phyloP scores from a whole-genome alignment of 2,113 vertebrate genomes.

The Alethe castanea region DNA sequence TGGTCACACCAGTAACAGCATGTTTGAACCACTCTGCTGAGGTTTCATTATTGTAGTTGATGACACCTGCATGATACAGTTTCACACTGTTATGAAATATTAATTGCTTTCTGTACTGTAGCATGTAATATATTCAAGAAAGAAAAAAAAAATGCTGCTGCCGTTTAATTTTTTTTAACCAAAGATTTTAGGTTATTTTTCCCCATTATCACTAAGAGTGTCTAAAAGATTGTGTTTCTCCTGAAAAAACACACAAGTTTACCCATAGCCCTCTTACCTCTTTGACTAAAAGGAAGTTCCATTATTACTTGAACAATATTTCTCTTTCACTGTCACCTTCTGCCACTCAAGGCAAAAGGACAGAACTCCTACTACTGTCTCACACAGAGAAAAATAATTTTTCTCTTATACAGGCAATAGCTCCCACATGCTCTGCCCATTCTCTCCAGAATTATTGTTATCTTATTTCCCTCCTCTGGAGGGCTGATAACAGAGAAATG shows the following conservation, averaged over 20 bases:
- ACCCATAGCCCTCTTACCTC: neutral
- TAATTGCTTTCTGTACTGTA: neutral
- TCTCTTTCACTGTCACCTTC: neutral
- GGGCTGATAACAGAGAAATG: neutral
- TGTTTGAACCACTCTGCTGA: neutral
- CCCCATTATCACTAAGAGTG: neutral
- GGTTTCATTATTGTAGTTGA: slow-evolving; percentile 23
- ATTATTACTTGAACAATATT: neutral
- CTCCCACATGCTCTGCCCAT: neutral
- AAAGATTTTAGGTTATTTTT: neutral
- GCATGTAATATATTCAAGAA: neutral
- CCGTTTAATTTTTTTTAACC: neutral
- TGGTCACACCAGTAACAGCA: slow-evolving; percentile 24
- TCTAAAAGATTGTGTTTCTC: neutral
- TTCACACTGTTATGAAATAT: neutral
- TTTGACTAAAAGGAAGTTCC: neutral
- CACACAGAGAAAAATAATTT: neutral
- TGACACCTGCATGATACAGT: neutral
- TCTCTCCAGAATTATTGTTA: neutral
- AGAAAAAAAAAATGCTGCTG: neutral
- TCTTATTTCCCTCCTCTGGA: neutral
- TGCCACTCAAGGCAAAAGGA: neutral
- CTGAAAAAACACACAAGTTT: neutral
- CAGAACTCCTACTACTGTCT: neutral
- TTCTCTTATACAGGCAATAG: neutral